Conservation (phyloP, 2,797 vertebrate genomes). For the Gymnothorax javanicus region DNA sequence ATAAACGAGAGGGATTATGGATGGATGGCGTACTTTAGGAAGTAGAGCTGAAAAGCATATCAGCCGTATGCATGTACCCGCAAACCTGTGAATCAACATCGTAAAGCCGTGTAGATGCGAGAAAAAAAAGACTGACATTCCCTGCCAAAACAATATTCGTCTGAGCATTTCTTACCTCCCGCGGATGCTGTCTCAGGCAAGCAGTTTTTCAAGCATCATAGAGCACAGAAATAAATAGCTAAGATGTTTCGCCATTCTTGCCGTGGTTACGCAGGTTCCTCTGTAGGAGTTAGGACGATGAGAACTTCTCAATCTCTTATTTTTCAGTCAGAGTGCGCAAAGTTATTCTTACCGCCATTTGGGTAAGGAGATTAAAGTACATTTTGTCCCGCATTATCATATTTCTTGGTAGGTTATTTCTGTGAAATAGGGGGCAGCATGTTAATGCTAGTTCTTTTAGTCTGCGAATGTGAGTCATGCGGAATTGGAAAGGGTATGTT, state of each 20-base stretch:
- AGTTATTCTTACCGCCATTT: background rate
- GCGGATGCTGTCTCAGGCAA: background rate
- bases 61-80: background rate
- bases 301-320: background rate
- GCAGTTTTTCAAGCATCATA: background rate
- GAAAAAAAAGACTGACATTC: background rate
- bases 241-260: background rate
- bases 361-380: background rate
- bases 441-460: background rate
- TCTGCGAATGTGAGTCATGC: background rate
- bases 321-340: background rate
- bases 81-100: background rate
- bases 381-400: constrained; percentile 7
- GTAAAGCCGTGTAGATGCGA: background rate
- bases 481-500: background rate
- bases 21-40: too few species aligned
- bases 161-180: background rate
- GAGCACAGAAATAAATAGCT: background rate
- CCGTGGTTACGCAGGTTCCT: constrained; percentile 1
- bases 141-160: background rate
- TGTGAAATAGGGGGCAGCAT: background rate
- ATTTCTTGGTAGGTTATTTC: background rate
- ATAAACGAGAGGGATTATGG: too few species aligned
- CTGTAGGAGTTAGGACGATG: constrained; percentile 4
- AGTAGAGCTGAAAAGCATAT: too few species aligned